These are phyloP conservation scores for Antrozous pallidus DNA, from an alignment of 2,797 vertebrate genomes.

Conservation along the genomic window DNA sequence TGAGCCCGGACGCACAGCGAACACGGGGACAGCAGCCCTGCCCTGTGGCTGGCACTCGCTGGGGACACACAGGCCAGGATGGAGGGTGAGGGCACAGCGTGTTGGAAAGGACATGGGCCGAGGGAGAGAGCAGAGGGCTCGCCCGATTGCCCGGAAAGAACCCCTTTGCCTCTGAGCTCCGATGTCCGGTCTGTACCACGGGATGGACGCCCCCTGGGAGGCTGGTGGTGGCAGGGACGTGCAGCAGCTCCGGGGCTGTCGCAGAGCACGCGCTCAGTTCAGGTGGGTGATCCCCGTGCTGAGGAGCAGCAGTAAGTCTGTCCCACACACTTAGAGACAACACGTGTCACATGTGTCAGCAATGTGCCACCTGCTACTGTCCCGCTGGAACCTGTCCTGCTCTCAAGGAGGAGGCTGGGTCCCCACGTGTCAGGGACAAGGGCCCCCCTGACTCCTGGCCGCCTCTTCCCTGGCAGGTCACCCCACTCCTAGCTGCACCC, in stretches of 20 bases:
- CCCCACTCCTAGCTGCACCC: rapidly evolving
- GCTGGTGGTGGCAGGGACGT: rapidly evolving
- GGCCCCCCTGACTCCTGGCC: neutral
- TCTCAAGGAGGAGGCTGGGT: neutral
- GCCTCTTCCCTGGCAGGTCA: neutral
- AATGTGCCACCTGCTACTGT: neutral
- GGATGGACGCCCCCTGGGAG: neutral
- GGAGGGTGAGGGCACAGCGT: rapidly evolving
- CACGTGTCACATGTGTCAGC: neutral
- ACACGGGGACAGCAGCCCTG: neutral
- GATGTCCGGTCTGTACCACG: neutral
- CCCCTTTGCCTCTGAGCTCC: neutral
- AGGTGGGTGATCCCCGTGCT: neutral
- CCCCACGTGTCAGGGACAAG: neutral
- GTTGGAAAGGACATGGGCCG: neutral
- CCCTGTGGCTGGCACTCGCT: neutral
- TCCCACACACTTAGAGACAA: neutral
- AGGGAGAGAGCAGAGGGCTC: neutral
- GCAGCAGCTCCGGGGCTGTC: rapidly evolving
- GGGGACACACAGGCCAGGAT: neutral
- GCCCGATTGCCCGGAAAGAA: rapidly evolving
- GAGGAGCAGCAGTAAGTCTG: rapidly evolving
- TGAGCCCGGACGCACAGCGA: neutral
- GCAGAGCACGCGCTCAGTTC: neutral
- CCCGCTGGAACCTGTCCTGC: neutral